Base-by-base conservation (phyloP, 2,888 invertebrate species). In the Hoplodrina blanda region DNA sequence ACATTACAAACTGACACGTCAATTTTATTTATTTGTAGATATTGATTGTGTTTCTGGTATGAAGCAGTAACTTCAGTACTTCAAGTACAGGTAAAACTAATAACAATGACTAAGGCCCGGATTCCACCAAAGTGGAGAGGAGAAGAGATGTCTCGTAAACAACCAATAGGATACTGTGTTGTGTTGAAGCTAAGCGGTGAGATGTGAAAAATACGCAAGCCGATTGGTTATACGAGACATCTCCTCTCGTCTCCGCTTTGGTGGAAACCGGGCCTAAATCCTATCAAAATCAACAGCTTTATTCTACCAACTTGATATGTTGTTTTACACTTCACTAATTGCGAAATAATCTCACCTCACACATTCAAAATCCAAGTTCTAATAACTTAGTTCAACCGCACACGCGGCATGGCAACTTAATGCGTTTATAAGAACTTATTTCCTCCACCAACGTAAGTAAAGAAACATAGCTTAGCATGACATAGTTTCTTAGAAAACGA, bases 401-500 rank as follows among this genome's bases (percentile, higher is more conserved):
- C 30, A 56, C 70, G 46, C 49, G 33, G 64, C 78, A 63, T 69
- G 57, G 64, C 71, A 69, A 75, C 73, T 57, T 84, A 84, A 84
- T 81, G 80, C 71, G 74, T 84, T 84, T 84, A 80, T 83, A 84
- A 85, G 80, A 79, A 79, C 74, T 78, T 80, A 82, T 85, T 85
- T 80, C 84, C 85, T 82, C 80, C 66, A 81, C 79, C 62, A 78
- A 80, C 61, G 78, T 81, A 85, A 77, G 72, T 73, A 79, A 83
- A 73, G 71, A 73, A 73, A 73, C 73, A 78, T 69, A 69, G 60
- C 73, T 77, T 69, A 71, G 75, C 81, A 80, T 86, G 84, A 81
- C 85, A 87, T 83, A 82, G 82, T 80, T 91, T 91, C 91, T 85
- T 25, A 86, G 91, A 90, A 90, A 84, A 86, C 82, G 78, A 85